Percentiles rank a stretch among this genome's conserved stretches.
phyloP scores from a whole-genome alignment of 2,797 vertebrate species.

The Hafferia zeledoni region DNA sequence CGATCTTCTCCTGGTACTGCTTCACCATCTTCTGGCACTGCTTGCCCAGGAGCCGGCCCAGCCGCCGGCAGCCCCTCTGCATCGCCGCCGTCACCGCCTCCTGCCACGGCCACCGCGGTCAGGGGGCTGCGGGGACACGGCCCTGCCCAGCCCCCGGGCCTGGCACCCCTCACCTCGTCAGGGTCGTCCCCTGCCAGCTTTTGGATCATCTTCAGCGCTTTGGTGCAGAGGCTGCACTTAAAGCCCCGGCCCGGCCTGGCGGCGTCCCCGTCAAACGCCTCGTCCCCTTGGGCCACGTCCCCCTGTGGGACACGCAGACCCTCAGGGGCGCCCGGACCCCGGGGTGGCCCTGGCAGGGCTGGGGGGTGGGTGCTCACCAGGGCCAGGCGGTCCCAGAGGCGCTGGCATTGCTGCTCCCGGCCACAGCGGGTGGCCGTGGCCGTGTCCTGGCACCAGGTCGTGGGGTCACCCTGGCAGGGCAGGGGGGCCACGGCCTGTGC shows the following conservation, averaged over 20 bases:
- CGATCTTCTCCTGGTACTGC: not conserved
- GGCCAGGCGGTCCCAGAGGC: not conserved
- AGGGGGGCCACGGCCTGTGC: accelerated
- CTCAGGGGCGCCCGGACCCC: not conserved
- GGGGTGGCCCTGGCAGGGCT: not conserved
- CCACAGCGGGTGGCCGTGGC: not conserved
- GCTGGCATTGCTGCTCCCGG: not conserved
- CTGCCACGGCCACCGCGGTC: not conserved
- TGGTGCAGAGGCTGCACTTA: not conserved
- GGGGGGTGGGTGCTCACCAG: not conserved
- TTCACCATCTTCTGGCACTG: not conserved
- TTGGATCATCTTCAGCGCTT: not conserved
- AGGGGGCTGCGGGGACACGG: accelerated
- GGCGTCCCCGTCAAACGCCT: accelerated
- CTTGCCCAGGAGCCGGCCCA: accelerated
- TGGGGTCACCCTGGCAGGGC: not conserved
- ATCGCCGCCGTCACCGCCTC: accelerated
- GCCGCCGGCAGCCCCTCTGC: accelerated
- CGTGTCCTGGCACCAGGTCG: not conserved
- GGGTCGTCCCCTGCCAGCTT: not conserved
- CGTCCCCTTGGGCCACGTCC: not conserved
- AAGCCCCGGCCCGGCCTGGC: accelerated
- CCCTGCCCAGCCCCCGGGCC: accelerated
- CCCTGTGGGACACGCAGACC: not conserved
- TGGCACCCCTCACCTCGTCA: not conserved